These are phyloP conservation scores for Drosophila putrida DNA, from an alignment of 2,888 invertebrate species.

Conservation along the genomic window DNA sequence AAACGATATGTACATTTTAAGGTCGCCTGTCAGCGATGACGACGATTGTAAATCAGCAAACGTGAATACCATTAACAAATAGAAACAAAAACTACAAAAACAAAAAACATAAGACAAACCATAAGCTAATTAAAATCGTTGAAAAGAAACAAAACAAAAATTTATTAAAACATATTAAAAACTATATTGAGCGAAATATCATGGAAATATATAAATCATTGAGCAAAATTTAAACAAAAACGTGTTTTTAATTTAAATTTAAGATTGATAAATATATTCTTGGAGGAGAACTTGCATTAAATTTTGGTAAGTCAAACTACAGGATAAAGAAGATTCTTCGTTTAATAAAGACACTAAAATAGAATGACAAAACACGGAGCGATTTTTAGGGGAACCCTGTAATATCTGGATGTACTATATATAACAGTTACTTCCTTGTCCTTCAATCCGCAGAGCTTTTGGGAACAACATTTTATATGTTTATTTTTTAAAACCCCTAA, in stretches of 20 bases:
- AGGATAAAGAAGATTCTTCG: too few relatives aligned
- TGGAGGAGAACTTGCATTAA: background rate
- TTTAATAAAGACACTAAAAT: too few relatives aligned
- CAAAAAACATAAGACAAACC: conserved; percentile 28
- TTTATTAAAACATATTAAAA: conserved; percentile 63
- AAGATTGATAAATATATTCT: too few relatives aligned
- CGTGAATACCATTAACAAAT: conserved; percentile 52
- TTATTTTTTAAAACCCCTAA: background rate
- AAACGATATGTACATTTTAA: conserved; percentile 73
- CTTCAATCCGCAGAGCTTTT: background rate
- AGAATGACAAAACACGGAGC: too few relatives aligned
- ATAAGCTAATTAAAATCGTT: conserved; percentile 58
- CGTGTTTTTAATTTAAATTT: too few relatives aligned
- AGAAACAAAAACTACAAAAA: conserved; percentile 32
- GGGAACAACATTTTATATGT: background rate
- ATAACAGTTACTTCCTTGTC: too few relatives aligned
- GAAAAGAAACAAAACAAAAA: conserved; percentile 36
- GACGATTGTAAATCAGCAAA: conserved; percentile 71
- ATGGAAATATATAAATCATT: conserved; percentile 79
- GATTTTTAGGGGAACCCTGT: too few relatives aligned
- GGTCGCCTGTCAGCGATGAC: conserved; percentile 55
- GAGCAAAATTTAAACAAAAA: conserved; percentile 55
- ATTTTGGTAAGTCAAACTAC: background rate
- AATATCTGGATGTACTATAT: too few relatives aligned
- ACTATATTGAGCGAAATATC: conserved; percentile 78